Evolutionary conservation across 2,888 invertebrate species (phyloP).

Genomic region (Coelinius sp.): DNA sequence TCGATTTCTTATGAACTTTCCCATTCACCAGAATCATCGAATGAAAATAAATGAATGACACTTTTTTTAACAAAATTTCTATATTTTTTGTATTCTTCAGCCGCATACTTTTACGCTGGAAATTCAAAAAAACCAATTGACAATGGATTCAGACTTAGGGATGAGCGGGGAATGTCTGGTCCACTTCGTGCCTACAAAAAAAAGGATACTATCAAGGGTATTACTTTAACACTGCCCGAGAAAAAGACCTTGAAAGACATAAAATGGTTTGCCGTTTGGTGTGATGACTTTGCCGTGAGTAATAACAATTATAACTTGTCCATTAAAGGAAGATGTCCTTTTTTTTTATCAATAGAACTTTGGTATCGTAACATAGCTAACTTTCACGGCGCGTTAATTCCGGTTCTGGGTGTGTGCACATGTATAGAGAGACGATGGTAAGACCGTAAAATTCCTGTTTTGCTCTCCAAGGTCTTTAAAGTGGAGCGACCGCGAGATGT

Average conservation of each 20-base stretch:
- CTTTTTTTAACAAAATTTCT: too few relatives aligned
- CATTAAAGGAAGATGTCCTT: not conserved
- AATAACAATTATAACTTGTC: not conserved
- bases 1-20: constrained; percentile 25
- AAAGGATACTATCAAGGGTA: constrained; percentile 85
- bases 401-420: constrained; percentile 22
- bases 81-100: constrained; percentile 71
- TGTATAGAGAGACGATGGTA: constrained; percentile 5
- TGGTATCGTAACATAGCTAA: not conserved
- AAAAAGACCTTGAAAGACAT: constrained; percentile 87
- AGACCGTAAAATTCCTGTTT: constrained; percentile 40
- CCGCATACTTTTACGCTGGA: constrained; percentile 93
- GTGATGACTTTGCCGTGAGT: constrained; percentile 89
- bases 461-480: constrained; percentile 44
- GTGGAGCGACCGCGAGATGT: constrained; percentile 35
- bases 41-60: not conserved
- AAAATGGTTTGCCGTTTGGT: constrained; percentile 93
- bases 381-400: constrained; percentile 29
- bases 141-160: constrained; percentile 82
- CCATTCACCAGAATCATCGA: not conserved
- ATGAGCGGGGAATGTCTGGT: constrained; percentile 84
- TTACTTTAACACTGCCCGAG: constrained; percentile 89
- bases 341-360: not conserved
- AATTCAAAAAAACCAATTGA: constrained; percentile 78
- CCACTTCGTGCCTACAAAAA: constrained; percentile 86